A percentile compares a stretch with the other conserved stretches of the same genome.
phyloP scores from a whole-genome alignment of 2,797 vertebrate species.

The Margarornis squamiger region DNA sequence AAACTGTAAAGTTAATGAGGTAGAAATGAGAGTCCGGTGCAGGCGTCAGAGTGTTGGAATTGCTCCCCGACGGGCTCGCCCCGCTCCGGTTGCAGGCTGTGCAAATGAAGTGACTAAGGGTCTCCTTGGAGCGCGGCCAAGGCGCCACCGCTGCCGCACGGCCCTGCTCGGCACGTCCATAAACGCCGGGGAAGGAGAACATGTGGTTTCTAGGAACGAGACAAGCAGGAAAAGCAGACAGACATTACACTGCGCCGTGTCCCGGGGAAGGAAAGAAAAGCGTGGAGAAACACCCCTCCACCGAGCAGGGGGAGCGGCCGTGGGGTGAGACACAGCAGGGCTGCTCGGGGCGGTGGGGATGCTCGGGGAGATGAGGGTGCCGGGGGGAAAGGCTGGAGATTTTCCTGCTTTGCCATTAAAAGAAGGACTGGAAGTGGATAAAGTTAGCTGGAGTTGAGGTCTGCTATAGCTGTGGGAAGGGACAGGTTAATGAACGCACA shows the following conservation, averaged over 20 bases:
- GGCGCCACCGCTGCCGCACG: neutral
- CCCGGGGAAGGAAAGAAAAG: neutral
- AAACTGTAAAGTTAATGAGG: constrained; percentile 74
- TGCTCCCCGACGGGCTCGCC: constrained; percentile 31
- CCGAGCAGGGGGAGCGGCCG: neutral
- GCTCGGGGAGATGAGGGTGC: neutral
- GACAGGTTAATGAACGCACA: neutral
- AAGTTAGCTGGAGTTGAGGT: neutral
- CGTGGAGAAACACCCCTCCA: neutral
- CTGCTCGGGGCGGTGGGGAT: neutral
- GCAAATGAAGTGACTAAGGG: constrained; percentile 50
- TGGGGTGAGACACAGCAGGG: neutral
- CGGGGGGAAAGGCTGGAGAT: neutral
- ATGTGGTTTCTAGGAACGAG: neutral
- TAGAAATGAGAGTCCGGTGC: constrained; percentile 64
- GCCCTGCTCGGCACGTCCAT: neutral
- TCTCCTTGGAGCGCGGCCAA: constrained; percentile 36
- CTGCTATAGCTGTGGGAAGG: neutral
- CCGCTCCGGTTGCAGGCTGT: constrained; percentile 7
- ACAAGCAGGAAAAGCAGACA: constrained; percentile 32
- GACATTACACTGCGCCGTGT: constrained; percentile 14
- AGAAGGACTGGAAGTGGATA: neutral
- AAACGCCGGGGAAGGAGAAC: neutral
- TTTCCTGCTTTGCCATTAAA: neutral
- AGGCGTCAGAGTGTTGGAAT: constrained; percentile 35